These are phyloP conservation scores for Neocrepidodera transversa DNA, from an alignment of 2,888 invertebrate genomes.

Conservation along the genomic window DNA sequence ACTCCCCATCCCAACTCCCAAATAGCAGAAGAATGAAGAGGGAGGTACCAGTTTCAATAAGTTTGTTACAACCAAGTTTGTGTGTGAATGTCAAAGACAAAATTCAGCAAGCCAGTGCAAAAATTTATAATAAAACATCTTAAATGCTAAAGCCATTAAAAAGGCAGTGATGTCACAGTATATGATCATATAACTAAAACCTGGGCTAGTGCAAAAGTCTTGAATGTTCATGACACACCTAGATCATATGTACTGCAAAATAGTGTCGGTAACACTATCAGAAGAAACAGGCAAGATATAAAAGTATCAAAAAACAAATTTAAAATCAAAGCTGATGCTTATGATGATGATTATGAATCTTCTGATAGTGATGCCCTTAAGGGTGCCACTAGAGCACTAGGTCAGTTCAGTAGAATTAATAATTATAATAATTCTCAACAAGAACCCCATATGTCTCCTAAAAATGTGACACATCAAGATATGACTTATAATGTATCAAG, in stretches of 20 bases:
- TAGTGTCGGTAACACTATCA: too few relatives aligned
- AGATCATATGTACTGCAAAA: too few relatives aligned
- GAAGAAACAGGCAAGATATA: too few relatives aligned
- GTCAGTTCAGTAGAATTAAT: too few relatives aligned
- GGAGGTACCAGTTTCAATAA: too few relatives aligned
- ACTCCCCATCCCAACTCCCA: not conserved
- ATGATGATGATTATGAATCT: too few relatives aligned
- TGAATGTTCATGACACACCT: not conserved
- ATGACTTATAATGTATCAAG: not conserved
- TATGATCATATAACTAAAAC: not conserved
- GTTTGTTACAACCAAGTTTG: too few relatives aligned
- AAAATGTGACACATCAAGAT: not conserved
- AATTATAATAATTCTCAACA: too few relatives aligned
- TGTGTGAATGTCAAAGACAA: not conserved
- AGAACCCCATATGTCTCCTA: not conserved
- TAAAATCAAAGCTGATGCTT: not conserved
- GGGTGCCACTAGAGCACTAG: too few relatives aligned
- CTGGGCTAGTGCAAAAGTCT: not conserved
- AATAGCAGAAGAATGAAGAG: too few relatives aligned
- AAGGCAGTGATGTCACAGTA: too few relatives aligned
- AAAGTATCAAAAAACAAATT: not conserved
- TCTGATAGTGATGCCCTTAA: conserved; percentile 1
- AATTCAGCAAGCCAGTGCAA: not conserved
- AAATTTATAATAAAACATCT: not conserved
- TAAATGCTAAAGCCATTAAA: not conserved